Evolutionary conservation across 2,797 vertebrate species (phyloP).

Genomic region (Lacerta agilis): DNA sequence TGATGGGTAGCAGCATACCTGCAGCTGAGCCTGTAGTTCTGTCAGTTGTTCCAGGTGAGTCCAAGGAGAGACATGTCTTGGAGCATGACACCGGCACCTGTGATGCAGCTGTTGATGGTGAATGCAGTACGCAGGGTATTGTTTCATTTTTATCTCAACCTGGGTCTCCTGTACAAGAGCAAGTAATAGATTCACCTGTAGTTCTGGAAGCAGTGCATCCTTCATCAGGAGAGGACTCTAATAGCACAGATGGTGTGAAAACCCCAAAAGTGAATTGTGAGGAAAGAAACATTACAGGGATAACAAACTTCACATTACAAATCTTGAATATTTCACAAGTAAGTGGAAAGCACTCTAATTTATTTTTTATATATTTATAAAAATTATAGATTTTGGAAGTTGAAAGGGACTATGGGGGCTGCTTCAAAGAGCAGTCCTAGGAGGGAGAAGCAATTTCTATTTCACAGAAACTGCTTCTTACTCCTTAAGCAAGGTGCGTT

Average conservation of each 20-base stretch:
- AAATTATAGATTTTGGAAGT: too few species aligned
- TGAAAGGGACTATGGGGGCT: too few species aligned
- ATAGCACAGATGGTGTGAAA: slow-evolving; percentile 85
- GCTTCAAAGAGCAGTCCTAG: too few species aligned
- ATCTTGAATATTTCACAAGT: slow-evolving; percentile 94
- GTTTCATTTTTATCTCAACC: slow-evolving; percentile 11
- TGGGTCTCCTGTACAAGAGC: slow-evolving; percentile 23
- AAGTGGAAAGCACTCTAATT: background rate
- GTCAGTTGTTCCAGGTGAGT: slow-evolving; percentile 83
- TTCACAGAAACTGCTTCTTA: too few species aligned
- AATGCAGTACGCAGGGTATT: slow-evolving; percentile 64
- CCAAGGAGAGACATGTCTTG: slow-evolving; percentile 59
- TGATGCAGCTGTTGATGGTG: slow-evolving; percentile 44
- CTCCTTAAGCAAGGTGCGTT: too few species aligned
- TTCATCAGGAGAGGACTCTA: slow-evolving; percentile 76
- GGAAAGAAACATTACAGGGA: slow-evolving; percentile 84
- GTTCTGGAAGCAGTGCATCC: slow-evolving; percentile 76
- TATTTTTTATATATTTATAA: too few species aligned
- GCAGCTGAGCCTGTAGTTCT: slow-evolving; percentile 76
- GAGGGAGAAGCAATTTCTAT: too few species aligned
- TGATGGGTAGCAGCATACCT: slow-evolving; percentile 78
- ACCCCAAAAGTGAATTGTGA: slow-evolving; percentile 93
- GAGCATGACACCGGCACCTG: slow-evolving; percentile 59
- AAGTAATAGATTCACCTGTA: slow-evolving; percentile 52
- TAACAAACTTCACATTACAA: slow-evolving; percentile 81